phyloP scores from a whole-genome alignment of 23 tunicate species.

The Halocynthia roretzi region DNA sequence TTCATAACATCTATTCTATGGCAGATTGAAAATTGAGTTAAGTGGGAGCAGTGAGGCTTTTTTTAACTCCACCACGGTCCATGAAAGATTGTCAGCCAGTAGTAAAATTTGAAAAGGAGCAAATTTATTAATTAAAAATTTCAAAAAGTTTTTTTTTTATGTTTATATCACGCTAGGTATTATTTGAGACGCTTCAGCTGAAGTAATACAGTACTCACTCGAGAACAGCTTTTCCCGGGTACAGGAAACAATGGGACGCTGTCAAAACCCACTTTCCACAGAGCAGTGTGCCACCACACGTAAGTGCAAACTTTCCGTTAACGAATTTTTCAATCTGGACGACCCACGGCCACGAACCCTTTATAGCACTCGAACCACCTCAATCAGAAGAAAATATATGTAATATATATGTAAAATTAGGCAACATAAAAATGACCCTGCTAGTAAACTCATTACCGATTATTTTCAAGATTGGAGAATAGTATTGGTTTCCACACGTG shows the following conservation, averaged over 20 bases:
- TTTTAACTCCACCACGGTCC: too few relatives aligned
- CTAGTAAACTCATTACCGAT: slow-evolving; percentile 3
- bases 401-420: too few relatives aligned
- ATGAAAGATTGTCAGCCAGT: too few relatives aligned
- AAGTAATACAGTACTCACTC: background rate
- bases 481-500: slow-evolving; percentile 19
- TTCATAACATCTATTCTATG: too few relatives aligned
- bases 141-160: too few relatives aligned
- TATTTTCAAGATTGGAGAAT: slow-evolving; percentile 8
- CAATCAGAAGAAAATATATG: background rate
- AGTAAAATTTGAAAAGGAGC: too few relatives aligned
- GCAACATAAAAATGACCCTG: too few relatives aligned
- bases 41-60: too few relatives aligned
- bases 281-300: slow-evolving; percentile 79
- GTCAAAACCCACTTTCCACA: slow-evolving; percentile 76
- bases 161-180: background rate
- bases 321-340: slow-evolving; percentile 35
- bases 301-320: slow-evolving; percentile 11
- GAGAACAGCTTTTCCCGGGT: background rate
- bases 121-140: too few relatives aligned
- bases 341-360: slow-evolving; percentile 91
- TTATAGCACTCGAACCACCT: slow-evolving; percentile 61
- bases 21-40: too few relatives aligned
- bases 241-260: slow-evolving; percentile 84
- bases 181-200: background rate